Conservation (phyloP, 2,113 vertebrate genomes). For the Sinosuthora webbiana region DNA sequence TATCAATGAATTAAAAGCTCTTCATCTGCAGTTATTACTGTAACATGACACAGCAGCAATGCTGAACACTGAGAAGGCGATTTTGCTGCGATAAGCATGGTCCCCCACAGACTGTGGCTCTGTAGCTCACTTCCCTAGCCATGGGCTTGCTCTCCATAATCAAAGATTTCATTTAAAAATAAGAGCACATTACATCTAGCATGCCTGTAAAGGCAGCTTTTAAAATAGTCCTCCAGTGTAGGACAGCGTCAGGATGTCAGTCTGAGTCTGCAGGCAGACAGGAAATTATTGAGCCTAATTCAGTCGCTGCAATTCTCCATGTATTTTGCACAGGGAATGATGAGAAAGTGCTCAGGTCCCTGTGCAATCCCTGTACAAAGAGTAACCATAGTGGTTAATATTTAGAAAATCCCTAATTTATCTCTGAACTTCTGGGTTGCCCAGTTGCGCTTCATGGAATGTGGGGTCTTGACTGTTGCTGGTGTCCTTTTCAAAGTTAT, state of each 20-base stretch:
- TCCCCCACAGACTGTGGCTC: conserved; percentile 35
- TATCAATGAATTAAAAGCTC: conserved; percentile 71
- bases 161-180: conserved; percentile 58
- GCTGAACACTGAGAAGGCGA: conserved; percentile 35
- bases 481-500: not conserved
- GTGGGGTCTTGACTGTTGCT: not conserved
- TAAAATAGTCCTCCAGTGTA: not conserved
- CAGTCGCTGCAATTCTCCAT: not conserved
- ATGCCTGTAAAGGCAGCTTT: conserved; percentile 17
- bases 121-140: not conserved
- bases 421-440: not conserved
- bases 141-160: conserved; percentile 20
- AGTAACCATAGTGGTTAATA: not conserved
- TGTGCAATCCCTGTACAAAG: not conserved
- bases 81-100: conserved; percentile 33
- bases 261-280: conserved; percentile 26
- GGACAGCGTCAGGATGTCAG: conserved; percentile 13
- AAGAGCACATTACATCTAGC: not conserved
- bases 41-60: conserved; percentile 54
- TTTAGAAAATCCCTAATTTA: not conserved
- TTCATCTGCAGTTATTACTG: conserved; percentile 66
- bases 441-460: not conserved
- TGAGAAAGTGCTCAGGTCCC: not conserved
- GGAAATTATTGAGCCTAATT: conserved; percentile 11
- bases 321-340: not conserved